Evolutionary conservation across 2,113 vertebrate genomes (phyloP).

Genomic region (Cephalopterus ornatus): DNA sequence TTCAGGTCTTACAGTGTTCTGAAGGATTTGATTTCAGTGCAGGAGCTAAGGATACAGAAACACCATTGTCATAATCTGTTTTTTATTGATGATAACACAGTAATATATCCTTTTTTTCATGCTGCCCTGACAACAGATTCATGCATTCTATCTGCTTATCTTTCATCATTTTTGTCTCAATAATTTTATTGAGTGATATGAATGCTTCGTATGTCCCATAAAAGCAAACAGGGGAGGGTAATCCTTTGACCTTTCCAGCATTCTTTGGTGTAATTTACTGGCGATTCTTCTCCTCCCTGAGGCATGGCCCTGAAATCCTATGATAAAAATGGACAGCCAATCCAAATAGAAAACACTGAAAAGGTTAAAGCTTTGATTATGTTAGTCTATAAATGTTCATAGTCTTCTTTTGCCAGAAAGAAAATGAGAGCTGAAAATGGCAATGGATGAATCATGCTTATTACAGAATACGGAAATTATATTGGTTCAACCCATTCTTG

Average conservation of each 20-base stretch:
- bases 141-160: slow-evolving; percentile 27
- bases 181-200: slow-evolving; percentile 51
- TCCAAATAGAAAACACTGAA: slow-evolving; percentile 22
- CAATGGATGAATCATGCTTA: slow-evolving; percentile 51
- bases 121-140: not conserved
- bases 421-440: slow-evolving; percentile 60
- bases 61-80: not conserved
- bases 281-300: not conserved
- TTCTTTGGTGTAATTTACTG: slow-evolving; percentile 63
- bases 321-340: slow-evolving; percentile 55
- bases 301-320: slow-evolving; percentile 26
- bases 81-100: slow-evolving; percentile 31
- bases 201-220: slow-evolving; percentile 31
- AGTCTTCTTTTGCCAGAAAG: not conserved
- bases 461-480: slow-evolving; percentile 50
- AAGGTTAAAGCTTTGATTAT: slow-evolving; percentile 58
- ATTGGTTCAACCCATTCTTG: not conserved
- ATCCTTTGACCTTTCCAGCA: slow-evolving; percentile 64
- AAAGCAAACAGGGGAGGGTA: slow-evolving; percentile 47
- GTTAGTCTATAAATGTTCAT: slow-evolving; percentile 47
- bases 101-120: not conserved
- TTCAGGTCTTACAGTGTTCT: not conserved
- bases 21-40: not conserved
- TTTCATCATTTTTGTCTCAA: slow-evolving; percentile 30
- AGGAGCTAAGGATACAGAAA: not conserved